Conservation (phyloP, 2,797 vertebrate species). For the Eidolon dupreanum region DNA sequence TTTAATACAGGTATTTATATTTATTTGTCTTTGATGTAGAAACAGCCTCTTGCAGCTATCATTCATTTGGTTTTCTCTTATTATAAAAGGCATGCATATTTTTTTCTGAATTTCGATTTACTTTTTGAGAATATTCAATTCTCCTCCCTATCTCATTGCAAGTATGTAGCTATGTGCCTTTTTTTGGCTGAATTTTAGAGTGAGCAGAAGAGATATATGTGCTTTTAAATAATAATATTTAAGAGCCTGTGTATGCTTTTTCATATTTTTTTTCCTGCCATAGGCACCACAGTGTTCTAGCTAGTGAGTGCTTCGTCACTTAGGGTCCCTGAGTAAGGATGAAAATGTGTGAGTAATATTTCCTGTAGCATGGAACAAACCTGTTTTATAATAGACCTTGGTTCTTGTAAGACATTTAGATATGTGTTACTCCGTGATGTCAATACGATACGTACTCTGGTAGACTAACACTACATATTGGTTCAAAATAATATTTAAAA, state of each 20-base stretch:
- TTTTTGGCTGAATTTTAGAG: background rate
- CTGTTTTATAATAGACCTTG: background rate
- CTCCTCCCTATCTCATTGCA: background rate
- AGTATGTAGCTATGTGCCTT: background rate
- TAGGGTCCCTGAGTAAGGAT: background rate
- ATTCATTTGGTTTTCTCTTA: conserved; percentile 38
- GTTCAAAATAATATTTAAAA: background rate
- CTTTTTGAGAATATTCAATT: background rate
- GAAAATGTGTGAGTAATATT: background rate
- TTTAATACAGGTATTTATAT: conserved; percentile 44
- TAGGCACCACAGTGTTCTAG: background rate
- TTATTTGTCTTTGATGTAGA: conserved; percentile 51
- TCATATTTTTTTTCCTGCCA: background rate
- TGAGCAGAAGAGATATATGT: background rate
- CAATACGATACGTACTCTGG: background rate
- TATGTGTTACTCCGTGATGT: background rate
- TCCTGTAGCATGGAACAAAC: background rate
- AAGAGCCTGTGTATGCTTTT: background rate
- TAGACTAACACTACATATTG: background rate
- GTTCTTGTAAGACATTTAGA: background rate
- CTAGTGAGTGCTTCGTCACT: background rate
- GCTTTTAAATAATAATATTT: background rate
- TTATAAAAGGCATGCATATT: background rate
- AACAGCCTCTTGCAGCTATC: conserved; percentile 1
- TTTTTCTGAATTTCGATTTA: background rate